Conservation (phyloP, 2,888 invertebrate genomes). For the Metacarcinus magister region DNA sequence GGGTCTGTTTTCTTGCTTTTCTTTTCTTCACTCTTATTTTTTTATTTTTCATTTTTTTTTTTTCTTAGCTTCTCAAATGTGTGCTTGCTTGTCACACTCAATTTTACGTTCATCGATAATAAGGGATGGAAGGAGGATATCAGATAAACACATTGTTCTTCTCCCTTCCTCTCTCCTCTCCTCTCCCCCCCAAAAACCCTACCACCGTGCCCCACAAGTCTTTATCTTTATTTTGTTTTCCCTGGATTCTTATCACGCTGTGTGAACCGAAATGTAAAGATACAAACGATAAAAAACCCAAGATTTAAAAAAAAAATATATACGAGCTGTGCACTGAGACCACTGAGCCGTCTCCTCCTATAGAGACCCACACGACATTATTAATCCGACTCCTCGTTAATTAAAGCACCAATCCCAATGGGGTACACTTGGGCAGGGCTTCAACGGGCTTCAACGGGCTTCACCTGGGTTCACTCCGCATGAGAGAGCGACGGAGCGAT, state of each 20-base stretch:
- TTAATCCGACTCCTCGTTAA: constrained; percentile 35
- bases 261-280: background rate
- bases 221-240: background rate
- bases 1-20: background rate
- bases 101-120: constrained; percentile 6
- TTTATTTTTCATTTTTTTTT: background rate
- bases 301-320: background rate
- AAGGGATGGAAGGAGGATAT: background rate
- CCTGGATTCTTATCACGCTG: background rate
- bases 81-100: background rate
- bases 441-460: background rate
- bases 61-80: background rate
- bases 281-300: background rate
- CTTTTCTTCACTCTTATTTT: background rate
- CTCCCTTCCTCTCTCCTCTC: background rate
- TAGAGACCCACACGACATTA: constrained; percentile 7
- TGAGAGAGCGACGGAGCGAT: background rate
- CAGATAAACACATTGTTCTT: background rate
- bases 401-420: background rate
- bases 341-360: constrained; percentile 29
- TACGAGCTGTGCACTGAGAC: background rate
- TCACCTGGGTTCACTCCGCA: constrained; percentile 26
- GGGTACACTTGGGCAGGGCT: background rate
- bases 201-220: background rate
- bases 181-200: too few relatives aligned